A percentile compares a stretch with the other conserved stretches of the same genome.
phyloP scores from a whole-genome alignment of 2,888 invertebrate genomes.

The Pinctada fucata region DNA sequence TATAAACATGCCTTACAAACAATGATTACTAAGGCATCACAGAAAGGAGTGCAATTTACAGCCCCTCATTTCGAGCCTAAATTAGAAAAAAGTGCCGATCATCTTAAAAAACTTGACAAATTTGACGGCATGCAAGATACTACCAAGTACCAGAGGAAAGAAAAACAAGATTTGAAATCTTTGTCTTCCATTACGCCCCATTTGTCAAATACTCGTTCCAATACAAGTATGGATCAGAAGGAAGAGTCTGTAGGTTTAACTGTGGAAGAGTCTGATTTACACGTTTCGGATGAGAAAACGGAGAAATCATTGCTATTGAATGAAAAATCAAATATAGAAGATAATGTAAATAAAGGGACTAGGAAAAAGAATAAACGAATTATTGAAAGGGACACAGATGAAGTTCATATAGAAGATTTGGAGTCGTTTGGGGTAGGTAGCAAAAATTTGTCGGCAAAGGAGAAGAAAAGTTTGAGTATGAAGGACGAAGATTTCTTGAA shows the following conservation, averaged over 20 bases:
- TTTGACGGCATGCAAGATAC: too few species aligned
- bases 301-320: neutral
- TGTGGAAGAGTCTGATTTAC: neutral
- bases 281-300: neutral
- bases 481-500: neutral
- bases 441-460: slow-evolving; percentile 4
- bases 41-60: slow-evolving; percentile 28
- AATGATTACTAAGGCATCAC: slow-evolving; percentile 41
- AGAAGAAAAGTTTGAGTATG: neutral
- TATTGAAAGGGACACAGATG: slow-evolving; percentile 42
- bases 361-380: neutral
- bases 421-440: slow-evolving; percentile 42
- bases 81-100: neutral
- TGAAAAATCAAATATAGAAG: too few species aligned
- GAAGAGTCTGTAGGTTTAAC: neutral
- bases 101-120: too few species aligned
- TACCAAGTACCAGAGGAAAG: neutral
- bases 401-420: slow-evolving; percentile 49
- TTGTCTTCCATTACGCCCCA: too few species aligned
- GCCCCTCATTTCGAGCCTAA: neutral
- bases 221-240: neutral
- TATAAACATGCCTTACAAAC: slow-evolving; percentile 61
- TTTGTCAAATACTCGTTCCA: neutral
- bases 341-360: neutral
- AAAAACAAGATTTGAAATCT: neutral